Base-by-base conservation (phyloP, 2,888 invertebrate species). In the Seira sanloemensis region DNA sequence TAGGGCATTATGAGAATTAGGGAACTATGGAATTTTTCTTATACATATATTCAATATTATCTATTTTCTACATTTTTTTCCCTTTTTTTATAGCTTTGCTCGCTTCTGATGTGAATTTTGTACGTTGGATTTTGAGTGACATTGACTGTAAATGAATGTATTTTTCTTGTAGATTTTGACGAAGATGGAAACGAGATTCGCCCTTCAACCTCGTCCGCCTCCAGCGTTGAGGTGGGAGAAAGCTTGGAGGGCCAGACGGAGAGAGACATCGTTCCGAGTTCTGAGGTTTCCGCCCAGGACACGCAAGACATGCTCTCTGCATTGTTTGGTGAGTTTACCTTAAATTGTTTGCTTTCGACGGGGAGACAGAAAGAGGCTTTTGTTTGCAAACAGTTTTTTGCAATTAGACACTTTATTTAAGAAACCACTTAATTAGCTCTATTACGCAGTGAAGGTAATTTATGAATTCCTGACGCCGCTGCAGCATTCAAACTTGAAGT, bases 261-360 rank as follows among this genome's bases (percentile, higher is more conserved):
- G 58, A 58, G 58, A 58, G 58, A 58, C n/a, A 4, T 58, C n/a
- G n/a, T 58, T 58, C 58, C 58, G 4, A 4, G 16, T 58, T 9
- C 58, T 16, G 73, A 72, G 0, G 67, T 21, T 16, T 24, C 78
- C 9, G 50, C 68, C n/a, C 9, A 58, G n/a, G 58, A 37, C 18
- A 77, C 77, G 2, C 68, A 54, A 12, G 79, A 80, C 16, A 50
- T 84, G 26, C 37, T 84, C 19, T 76, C 84, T 18, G 75, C 75
- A n/a, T 75, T 84, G 67, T 66, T 84, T 24, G 84, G 84, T 84
- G 71, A 76, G 72, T 67, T 27, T 58, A 7, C 37, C 37, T 37
- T 37, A 21, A 19, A 66, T 66, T 7, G 58, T n/a, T 58, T 9
- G 16, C 19, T 19, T 58, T 58, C n/a, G n/a, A n/a, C n/a, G n/a